Percentiles rank a stretch among this genome's conserved stretches.
Evolutionary conservation across 1,140 invertebrate species (phyloP).

Genomic region (Coelopa frigida): DNA sequence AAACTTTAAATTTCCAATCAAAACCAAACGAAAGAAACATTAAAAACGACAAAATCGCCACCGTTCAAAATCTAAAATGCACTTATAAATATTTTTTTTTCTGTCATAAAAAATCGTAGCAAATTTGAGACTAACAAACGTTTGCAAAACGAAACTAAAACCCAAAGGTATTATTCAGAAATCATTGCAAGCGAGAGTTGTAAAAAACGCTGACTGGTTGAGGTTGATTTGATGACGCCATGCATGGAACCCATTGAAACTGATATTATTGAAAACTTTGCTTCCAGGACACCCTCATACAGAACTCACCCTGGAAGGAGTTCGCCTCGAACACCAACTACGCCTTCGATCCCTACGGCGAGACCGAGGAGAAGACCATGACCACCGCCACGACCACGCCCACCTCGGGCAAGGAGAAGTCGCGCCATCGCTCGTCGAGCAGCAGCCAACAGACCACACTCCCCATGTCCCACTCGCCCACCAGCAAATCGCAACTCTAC

Average conservation of each 20-base stretch:
- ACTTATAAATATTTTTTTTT: too few species aligned
- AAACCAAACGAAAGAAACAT: too few species aligned
- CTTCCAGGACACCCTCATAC: constrained; percentile 71
- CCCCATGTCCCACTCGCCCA: constrained; percentile 45
- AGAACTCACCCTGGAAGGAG: constrained; percentile 78
- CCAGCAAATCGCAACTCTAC: constrained; percentile 40
- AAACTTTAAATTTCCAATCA: too few species aligned
- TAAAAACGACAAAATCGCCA: too few species aligned
- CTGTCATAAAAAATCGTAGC: too few species aligned
- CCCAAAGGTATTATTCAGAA: too few species aligned
- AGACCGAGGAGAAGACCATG: constrained; percentile 60
- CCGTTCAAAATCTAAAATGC: too few species aligned
- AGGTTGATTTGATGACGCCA: constrained; percentile 13
- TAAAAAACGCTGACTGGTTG: constrained; percentile 40
- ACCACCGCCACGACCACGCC: constrained; percentile 35
- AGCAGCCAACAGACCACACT: constrained; percentile 40
- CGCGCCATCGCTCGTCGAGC: constrained; percentile 22
- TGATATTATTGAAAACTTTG: constrained; percentile 12
- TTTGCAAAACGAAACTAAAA: too few species aligned
- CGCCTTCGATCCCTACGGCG: constrained; percentile 76
- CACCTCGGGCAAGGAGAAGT: constrained; percentile 30
- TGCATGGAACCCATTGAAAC: not conserved
- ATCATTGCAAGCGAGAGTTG: too few species aligned
- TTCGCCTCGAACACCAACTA: constrained; percentile 80
- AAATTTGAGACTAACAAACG: too few species aligned